A percentile compares a stretch with the other conserved stretches of the same genome.
Conservation (phyloP, 2,113 vertebrate genomes). For the Catharus minimus region DNA sequence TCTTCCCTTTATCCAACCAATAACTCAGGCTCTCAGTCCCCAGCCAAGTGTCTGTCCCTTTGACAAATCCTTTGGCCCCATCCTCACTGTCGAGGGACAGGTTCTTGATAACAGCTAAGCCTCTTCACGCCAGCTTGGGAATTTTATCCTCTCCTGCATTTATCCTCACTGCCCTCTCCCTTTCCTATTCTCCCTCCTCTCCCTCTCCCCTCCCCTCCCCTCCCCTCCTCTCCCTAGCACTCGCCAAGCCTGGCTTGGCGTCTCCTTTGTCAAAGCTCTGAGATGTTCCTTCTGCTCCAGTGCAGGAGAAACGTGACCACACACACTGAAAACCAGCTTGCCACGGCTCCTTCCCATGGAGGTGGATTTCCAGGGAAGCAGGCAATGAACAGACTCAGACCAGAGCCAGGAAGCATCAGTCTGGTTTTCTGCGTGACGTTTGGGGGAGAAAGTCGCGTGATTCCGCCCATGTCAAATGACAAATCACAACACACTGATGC, state of each 20-base stretch:
- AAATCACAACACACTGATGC: rapidly evolving
- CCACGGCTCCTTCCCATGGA: background rate
- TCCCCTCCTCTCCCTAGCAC: rapidly evolving
- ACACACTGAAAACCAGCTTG: background rate
- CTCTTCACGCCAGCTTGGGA: rapidly evolving
- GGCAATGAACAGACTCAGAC: background rate
- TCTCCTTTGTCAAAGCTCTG: background rate
- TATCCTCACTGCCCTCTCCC: background rate
- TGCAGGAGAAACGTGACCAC: background rate
- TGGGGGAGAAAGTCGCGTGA: background rate
- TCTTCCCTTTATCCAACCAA: background rate
- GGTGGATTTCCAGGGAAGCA: background rate
- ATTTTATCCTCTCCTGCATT: background rate
- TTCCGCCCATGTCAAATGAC: background rate
- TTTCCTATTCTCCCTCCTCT: background rate
- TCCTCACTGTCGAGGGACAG: background rate
- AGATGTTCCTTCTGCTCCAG: background rate
- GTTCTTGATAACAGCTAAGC: background rate
- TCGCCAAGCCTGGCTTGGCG: background rate
- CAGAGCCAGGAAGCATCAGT: background rate
- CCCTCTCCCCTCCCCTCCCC: too few relatives aligned
- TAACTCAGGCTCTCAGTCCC: background rate
- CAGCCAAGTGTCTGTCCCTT: background rate
- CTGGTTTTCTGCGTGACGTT: rapidly evolving
- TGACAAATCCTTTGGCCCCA: background rate